Percentiles rank a stretch among this genome's conserved stretches.
phyloP scores from a whole-genome alignment of 2,113 vertebrate species.

The Macquaria ambigua region DNA sequence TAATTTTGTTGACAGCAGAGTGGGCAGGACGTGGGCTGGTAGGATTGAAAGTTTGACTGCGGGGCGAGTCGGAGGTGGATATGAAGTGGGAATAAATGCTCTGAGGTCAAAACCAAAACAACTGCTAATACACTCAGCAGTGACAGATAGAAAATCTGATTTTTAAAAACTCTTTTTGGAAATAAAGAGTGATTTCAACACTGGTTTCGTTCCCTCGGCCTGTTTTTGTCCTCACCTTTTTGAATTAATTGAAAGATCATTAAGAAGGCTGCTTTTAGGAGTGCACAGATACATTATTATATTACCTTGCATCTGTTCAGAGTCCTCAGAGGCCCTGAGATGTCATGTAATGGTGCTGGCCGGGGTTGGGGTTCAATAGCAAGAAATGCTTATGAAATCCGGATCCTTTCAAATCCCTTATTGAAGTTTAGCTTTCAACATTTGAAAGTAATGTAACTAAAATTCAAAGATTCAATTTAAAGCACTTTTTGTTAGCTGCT shows the following conservation, averaged over 20 bases:
- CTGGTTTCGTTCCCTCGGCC: not conserved
- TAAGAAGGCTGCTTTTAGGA: not conserved
- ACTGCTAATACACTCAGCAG: slow-evolving; percentile 16
- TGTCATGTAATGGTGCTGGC: not conserved
- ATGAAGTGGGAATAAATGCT: slow-evolving; percentile 42
- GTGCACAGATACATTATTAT: not conserved
- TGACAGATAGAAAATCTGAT: not conserved
- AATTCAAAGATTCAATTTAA: not conserved
- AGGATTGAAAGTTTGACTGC: slow-evolving; percentile 51
- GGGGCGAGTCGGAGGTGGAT: slow-evolving; percentile 34
- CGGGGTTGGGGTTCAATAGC: not conserved
- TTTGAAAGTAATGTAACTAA: not conserved
- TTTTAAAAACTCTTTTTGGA: not conserved
- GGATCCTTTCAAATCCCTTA: not conserved
- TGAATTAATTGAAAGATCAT: not conserved
- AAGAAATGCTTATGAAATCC: not conserved
- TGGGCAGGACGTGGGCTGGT: slow-evolving; percentile 54
- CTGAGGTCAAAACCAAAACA: slow-evolving; percentile 45
- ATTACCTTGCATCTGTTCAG: not conserved
- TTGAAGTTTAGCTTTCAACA: not conserved
- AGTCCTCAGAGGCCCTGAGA: not conserved
- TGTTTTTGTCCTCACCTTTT: not conserved
- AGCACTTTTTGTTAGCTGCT: not conserved
- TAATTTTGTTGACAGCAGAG: slow-evolving; percentile 47
- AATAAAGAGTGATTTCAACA: slow-evolving; percentile 4